phyloP scores from a whole-genome alignment of 2,797 vertebrate species.

The Melanotaenia maccullochi region DNA sequence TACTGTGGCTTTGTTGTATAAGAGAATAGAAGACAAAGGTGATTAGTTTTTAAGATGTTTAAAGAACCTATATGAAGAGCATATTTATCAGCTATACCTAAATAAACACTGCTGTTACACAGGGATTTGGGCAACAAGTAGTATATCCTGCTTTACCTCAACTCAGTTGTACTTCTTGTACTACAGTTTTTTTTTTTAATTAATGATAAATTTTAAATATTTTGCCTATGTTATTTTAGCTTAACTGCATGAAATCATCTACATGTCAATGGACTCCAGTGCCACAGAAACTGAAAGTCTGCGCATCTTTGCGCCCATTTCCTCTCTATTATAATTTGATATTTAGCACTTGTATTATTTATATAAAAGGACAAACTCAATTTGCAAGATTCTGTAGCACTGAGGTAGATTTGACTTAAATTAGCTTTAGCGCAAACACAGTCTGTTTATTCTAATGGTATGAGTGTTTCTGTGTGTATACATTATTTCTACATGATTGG shows the following conservation, averaged over 20 bases:
- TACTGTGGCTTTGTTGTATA: not conserved
- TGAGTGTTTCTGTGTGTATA: not conserved
- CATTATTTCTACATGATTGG: not conserved
- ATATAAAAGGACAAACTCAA: not conserved
- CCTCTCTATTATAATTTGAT: not conserved
- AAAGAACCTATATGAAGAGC: not conserved
- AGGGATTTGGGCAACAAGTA: not conserved
- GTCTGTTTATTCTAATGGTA: not conserved
- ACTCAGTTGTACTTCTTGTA: not conserved
- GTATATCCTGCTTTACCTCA: not conserved
- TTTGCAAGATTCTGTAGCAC: not conserved
- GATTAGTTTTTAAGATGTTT: not conserved
- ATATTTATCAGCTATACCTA: not conserved
- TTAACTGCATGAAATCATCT: not conserved
- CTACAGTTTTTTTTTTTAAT: not conserved
- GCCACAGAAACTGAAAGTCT: not conserved
- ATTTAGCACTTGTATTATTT: slow-evolving; percentile 3
- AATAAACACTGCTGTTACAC: not conserved
- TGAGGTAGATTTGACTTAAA: not conserved
- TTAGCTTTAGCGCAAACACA: not conserved
- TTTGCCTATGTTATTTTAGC: not conserved
- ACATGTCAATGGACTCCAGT: not conserved
- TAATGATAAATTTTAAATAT: not conserved
- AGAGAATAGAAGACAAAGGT: not conserved
- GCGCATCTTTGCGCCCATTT: not conserved